phyloP scores from a whole-genome alignment of 1,140 invertebrate species.

The Venturia canescens region DNA sequence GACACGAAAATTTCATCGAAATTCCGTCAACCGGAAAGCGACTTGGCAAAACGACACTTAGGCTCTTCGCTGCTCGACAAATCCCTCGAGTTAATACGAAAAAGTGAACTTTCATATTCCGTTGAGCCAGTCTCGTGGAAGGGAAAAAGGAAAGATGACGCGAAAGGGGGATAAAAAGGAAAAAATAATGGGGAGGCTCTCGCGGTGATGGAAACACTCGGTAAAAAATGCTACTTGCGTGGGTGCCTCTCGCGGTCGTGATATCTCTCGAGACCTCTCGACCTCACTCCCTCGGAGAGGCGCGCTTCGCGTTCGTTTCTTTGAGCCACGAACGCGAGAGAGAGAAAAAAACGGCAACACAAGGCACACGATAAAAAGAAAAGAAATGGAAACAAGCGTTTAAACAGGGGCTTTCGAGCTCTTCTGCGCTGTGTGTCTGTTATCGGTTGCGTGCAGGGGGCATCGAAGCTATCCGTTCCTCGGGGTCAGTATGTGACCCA shows the following conservation, averaged over 20 bases:
- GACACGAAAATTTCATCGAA: background rate
- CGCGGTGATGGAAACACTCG: background rate
- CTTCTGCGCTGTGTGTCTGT: slow-evolving; percentile 54
- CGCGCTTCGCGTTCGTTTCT: slow-evolving; percentile 28
- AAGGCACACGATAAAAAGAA: background rate
- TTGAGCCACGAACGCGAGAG: slow-evolving; percentile 1
- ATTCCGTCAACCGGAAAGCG: background rate
- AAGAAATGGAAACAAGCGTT: slow-evolving; percentile 2
- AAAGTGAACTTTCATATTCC: background rate
- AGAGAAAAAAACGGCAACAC: background rate
- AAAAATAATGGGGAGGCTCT: background rate
- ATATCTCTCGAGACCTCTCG: slow-evolving; percentile 27
- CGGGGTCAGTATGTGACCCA: slow-evolving; percentile 66
- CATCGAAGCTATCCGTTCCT: slow-evolving; percentile 68
- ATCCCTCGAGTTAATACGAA: background rate
- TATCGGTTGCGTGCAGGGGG: slow-evolving; percentile 72
- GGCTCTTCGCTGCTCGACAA: background rate
- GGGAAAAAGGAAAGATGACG: background rate
- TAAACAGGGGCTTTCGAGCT: slow-evolving; percentile 15
- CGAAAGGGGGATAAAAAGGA: background rate
- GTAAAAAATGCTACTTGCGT: slow-evolving; percentile 26
- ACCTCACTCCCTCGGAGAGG: background rate
- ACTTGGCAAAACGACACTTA: background rate
- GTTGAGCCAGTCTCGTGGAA: background rate
- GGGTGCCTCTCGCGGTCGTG: slow-evolving; percentile 14